Conservation (phyloP, 2,113 vertebrate genomes). For the Himantopus leucocephalus region DNA sequence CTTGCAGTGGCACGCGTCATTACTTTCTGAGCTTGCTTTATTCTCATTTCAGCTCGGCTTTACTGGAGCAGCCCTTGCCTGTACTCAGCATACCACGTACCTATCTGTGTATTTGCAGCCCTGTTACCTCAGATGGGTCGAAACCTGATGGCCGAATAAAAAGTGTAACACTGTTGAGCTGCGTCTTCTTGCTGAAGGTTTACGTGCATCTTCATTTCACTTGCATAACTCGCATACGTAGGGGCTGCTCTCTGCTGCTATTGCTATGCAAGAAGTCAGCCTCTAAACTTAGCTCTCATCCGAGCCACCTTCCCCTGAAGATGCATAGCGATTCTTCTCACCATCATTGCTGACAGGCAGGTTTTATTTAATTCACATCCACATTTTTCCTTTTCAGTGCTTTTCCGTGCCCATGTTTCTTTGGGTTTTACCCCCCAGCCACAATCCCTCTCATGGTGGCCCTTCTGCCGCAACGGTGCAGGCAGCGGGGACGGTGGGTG, state of each 20-base stretch:
- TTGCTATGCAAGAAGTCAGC: neutral
- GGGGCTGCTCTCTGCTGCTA: neutral
- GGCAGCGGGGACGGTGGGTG: neutral
- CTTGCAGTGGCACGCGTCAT: fast-evolving
- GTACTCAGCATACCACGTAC: neutral
- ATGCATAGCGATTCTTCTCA: neutral
- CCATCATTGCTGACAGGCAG: neutral
- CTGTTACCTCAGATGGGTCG: neutral
- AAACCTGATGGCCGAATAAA: neutral
- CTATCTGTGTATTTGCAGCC: neutral
- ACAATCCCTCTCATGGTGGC: neutral
- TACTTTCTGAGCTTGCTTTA: neutral
- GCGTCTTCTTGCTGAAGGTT: neutral
- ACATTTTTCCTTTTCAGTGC: neutral
- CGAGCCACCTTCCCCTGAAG: neutral
- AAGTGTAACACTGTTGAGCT: neutral
- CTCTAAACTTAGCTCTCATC: constrained; percentile 21
- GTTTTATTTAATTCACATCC: neutral
- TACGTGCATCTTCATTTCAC: neutral
- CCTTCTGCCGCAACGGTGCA: neutral
- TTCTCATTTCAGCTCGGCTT: neutral
- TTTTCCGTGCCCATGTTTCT: neutral
- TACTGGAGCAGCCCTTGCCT: neutral
- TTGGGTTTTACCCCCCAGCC: neutral
- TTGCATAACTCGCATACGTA: neutral